Evolutionary conservation across 2,888 invertebrate species (phyloP), one percentile per base, ranked within the genome.

Genomic region (Abrostola triplasia): DNA sequence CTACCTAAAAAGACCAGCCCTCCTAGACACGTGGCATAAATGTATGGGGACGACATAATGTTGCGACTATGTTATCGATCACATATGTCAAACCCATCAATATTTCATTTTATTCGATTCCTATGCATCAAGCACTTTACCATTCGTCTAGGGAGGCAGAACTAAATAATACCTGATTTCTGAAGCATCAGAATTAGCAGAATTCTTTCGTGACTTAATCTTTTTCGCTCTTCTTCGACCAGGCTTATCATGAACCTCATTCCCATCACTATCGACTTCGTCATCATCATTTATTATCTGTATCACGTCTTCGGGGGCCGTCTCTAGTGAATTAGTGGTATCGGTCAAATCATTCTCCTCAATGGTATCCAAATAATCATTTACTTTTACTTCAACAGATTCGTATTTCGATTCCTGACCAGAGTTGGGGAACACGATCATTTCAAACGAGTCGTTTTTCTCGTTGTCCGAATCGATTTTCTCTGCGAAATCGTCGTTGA

Each of bases 321-420:
- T 77, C 10, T 79, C 67, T 6, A 83, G 70, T 36, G 82, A 82
- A 0, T 73, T 64, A 1, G 77, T 77, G 0, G 79, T 80, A 59
- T 88, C 85, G 0, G 76, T 83, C 0, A 73, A 55, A 59, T 87
- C 87, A 51, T 82, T 84, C 55, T 92, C 92, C 10, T 88, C 87
- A 5, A 92, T 90, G 0, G 90, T 89, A 44, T 90, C 90, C 13
- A 92, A 72, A 69, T 78, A 90, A 44, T 90, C 90, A 38, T 84
- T 85, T 0, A 74, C 69, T 60, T 84, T 85, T 0, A 66, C 40
- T 13, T 79, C 81, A 10, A 79, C 59, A 11, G 66, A 60, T 0
- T 67, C 70, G 13, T 77, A 74, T 38, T 81, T 73, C 8, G 77
- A 44, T 6, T 73, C 77, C 0, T 47, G 24, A 13, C 48, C 81